Evolutionary conservation across 2,888 invertebrate species (phyloP), one percentile per base, ranked within the genome.

Genomic region (Melitaea athalia): DNA sequence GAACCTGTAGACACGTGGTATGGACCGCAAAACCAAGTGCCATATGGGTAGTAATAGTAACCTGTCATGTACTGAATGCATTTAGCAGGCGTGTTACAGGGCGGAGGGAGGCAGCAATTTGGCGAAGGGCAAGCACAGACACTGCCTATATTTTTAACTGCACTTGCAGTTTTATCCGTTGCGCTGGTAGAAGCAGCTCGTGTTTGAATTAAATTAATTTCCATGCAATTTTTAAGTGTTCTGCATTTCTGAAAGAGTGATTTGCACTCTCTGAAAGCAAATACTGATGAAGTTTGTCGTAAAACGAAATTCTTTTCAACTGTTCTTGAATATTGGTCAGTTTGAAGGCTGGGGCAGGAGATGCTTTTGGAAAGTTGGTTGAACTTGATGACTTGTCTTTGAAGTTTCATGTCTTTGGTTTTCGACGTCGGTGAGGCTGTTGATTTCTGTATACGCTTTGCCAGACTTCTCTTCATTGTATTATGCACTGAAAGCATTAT

Each of bases 41-140:
- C 90, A 63, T 90, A 90, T 0, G 89, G 89, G 60, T 90, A 90
- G 72, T 90, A 90, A 69, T 88, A 90, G 73, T 91, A 90, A 2
- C 90, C 89, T 7, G 86, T 85, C 87, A 89, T 88, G 72, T 85
- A 86, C 57, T 89, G 88, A 6, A 89, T 61, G 72, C 90, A 89
- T n/a, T 74, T 77, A 0, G 90, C 84, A 0, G 88, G 85, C 0
- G 76, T 75, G 68, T 87, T 85, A 71, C 88, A 86, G 0, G 89
- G 89, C 0, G 88, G 88, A 0, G 89, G 90, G 0, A 89, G 79
- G 61, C 83, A 84, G 1, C 38, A 42, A 15, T 38, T 14, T n/a
- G 57, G 15, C 5, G 33, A n/a, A 1, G 57, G 57, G 15, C 57
- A 57, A 38, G 57, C 57, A 42, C 57, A 57, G 15, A 14, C n/a